A percentile compares a stretch with the other conserved stretches of the same genome.
These are phyloP conservation scores for Lanistes nyassanus DNA, from an alignment of 1,140 invertebrate genomes.

Conservation along the genomic window DNA sequence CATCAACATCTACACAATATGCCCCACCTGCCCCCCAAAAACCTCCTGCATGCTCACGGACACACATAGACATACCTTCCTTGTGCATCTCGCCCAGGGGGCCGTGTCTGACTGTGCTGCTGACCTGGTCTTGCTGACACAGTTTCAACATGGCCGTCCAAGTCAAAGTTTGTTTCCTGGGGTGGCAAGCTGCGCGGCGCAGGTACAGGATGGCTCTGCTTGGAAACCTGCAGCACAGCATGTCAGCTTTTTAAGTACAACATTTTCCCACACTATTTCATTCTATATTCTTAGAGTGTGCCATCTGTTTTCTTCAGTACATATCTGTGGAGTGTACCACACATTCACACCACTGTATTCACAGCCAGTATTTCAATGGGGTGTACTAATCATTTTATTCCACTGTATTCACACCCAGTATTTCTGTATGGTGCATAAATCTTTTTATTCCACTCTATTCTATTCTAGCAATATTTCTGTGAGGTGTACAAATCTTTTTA, in stretches of 20 bases:
- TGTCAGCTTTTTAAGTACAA: conserved; percentile 24
- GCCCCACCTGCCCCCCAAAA: neutral
- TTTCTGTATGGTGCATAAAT: too few species aligned
- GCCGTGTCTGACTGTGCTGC: conserved; percentile 8
- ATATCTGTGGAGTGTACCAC: neutral
- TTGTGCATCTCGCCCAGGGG: conserved; percentile 21
- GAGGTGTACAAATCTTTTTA: too few species aligned
- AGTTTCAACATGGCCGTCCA: conserved; percentile 59
- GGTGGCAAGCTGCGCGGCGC: conserved; percentile 19
- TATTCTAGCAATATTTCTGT: too few species aligned
- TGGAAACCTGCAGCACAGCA: neutral
- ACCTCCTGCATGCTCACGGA: too few species aligned
- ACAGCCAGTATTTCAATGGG: too few species aligned
- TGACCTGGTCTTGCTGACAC: conserved; percentile 27
- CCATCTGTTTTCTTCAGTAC: too few species aligned
- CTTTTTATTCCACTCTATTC: too few species aligned
- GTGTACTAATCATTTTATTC: too few species aligned
- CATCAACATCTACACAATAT: neutral
- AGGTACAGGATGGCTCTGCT: conserved; percentile 1
- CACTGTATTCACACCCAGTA: too few species aligned
- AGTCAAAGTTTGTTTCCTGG: conserved; percentile 62
- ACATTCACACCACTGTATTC: neutral
- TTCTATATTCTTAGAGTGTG: neutral
- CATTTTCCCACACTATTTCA: neutral
- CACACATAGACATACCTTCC: conserved; percentile 12